phyloP scores from a whole-genome alignment of 2,797 vertebrate genomes.

The Halcyon leucocephala region DNA sequence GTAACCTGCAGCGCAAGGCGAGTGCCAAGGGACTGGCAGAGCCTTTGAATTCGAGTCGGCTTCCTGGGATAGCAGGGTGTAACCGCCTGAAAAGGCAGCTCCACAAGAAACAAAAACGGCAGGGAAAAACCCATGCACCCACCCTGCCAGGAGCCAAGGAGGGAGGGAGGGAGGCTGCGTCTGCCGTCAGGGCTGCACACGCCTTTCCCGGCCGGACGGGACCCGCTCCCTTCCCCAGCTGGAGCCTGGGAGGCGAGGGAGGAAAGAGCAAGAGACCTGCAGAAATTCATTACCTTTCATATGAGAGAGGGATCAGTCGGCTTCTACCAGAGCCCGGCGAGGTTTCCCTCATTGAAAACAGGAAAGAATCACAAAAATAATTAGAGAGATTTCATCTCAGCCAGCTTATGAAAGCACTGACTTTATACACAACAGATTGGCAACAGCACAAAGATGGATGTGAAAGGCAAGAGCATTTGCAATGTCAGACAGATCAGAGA shows the following conservation, averaged over 20 bases:
- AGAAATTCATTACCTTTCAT: conserved; percentile 58
- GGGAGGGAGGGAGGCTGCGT: conserved; percentile 40
- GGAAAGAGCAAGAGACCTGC: background rate
- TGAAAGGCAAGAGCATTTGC: conserved; percentile 60
- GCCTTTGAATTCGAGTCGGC: conserved; percentile 37
- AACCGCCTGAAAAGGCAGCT: conserved; percentile 46
- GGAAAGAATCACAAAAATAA: conserved; percentile 71
- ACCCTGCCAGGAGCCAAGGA: conserved; percentile 54
- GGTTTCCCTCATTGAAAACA: conserved; percentile 59
- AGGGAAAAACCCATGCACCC: conserved; percentile 41
- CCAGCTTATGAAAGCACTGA: conserved; percentile 57
- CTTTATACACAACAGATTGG: conserved; percentile 67
- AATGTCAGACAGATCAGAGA: conserved; percentile 68
- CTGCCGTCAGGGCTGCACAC: conserved; percentile 46
- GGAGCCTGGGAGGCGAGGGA: background rate
- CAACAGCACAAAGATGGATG: conserved; percentile 60
- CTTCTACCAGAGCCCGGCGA: conserved; percentile 16
- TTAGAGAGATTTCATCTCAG: conserved; percentile 70
- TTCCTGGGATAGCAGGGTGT: conserved; percentile 50
- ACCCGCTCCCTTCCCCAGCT: background rate
- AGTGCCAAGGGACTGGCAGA: conserved; percentile 19
- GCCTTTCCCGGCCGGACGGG: background rate
- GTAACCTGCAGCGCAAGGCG: background rate
- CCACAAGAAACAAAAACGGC: conserved; percentile 23
- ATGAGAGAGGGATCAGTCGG: conserved; percentile 38